These are phyloP conservation scores for Sinhomidia bicolor DNA, from an alignment of 2,888 invertebrate species.

Conservation along the genomic window DNA sequence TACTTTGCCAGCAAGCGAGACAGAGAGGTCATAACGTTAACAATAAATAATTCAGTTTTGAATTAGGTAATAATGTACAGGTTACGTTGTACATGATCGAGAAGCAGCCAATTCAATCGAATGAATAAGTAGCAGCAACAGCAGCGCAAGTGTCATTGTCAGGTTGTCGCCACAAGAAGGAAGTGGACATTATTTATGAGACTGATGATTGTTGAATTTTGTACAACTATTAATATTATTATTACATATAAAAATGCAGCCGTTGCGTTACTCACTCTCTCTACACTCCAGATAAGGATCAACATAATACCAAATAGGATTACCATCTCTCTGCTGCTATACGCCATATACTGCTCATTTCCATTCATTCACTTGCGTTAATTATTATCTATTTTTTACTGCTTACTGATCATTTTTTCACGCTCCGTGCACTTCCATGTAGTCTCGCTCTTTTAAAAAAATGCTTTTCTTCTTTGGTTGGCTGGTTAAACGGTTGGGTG, in stretches of 20 bases:
- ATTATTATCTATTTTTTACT: constrained; percentile 19
- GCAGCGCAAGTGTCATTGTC: neutral
- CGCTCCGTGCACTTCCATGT: constrained; percentile 46
- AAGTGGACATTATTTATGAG: constrained; percentile 14
- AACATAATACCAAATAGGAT: neutral
- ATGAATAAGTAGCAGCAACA: too few species aligned
- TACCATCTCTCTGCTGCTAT: neutral
- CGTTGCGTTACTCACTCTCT: too few species aligned
- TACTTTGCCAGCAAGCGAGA: neutral
- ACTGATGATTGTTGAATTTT: neutral
- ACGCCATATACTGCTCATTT: constrained; percentile 17
- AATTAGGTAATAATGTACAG: constrained; percentile 4
- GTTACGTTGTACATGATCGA: too few species aligned
- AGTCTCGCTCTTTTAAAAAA: neutral
- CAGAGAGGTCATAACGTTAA: neutral
- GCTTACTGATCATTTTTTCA: constrained; percentile 49
- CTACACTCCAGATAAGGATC: neutral
- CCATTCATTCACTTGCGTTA: constrained; percentile 36
- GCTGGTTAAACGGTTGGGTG: constrained; percentile 47
- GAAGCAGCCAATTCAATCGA: too few species aligned
- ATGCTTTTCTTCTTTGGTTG: neutral
- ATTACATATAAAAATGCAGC: too few species aligned
- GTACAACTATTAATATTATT: neutral
- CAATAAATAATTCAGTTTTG: constrained; percentile 7
- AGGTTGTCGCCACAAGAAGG: neutral